Conservation (phyloP, 2,888 invertebrate genomes). For the Oxycera nigricornis region DNA sequence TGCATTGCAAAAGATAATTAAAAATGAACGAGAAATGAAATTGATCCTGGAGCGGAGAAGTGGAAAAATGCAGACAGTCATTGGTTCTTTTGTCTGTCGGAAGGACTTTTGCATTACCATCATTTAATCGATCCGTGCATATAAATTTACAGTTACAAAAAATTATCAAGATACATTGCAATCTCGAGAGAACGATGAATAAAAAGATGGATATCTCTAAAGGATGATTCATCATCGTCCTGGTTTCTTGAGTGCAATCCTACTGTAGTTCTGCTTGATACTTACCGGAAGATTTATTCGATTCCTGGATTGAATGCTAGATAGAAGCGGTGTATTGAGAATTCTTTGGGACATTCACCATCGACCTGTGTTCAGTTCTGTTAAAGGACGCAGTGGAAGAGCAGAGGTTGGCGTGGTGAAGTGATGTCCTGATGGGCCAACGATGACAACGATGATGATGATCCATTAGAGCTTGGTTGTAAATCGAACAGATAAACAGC, state of each 20-base stretch:
- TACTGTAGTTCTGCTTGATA: not conserved
- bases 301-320: slow-evolving; percentile 6
- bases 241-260: not conserved
- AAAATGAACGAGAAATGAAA: too few relatives aligned
- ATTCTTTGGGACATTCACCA: not conserved
- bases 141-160: too few relatives aligned
- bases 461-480: not conserved
- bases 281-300: not conserved
- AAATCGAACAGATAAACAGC: not conserved
- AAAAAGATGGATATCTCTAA: slow-evolving; percentile 6
- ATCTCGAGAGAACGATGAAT: too few relatives aligned
- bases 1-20: too few relatives aligned
- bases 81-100: too few relatives aligned
- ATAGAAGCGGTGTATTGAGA: not conserved
- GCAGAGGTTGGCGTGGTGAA: not conserved
- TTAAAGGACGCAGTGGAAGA: not conserved
- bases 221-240: slow-evolving; percentile 12
- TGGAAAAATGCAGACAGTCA: too few relatives aligned
- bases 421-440: not conserved
- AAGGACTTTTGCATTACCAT: too few relatives aligned
- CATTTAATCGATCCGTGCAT: too few relatives aligned
- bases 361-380: not conserved
- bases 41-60: too few relatives aligned
- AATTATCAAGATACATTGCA: too few relatives aligned
- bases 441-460: not conserved